Evolutionary conservation across 1,140 invertebrate genomes (phyloP), one percentile per base, ranked within the genome.

Genomic region (Babylonia areolata): DNA sequence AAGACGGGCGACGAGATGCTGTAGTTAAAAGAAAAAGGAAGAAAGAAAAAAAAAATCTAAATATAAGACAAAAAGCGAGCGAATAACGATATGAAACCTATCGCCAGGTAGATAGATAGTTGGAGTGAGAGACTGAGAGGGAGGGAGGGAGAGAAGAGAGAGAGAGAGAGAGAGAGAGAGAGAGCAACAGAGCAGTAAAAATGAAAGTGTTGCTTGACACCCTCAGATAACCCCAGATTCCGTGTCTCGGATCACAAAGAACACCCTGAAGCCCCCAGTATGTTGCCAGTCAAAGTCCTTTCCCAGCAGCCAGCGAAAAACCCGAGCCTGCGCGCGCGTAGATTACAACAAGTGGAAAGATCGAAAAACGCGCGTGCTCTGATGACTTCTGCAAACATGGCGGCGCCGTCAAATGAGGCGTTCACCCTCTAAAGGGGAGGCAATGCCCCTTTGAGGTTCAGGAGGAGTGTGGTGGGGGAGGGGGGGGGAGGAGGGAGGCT

Each of bases 261-360:
- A 64, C 17, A 64, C 17, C 58, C 58, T 6, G 5, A 23, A 23
- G 23, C 5, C 12, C 58, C 28, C 12, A 0, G 5, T 64, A 23
- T 1, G 58, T 64, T 64, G 28, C 58, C 46, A n/a, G n/a, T n/a
- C n/a, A 23, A 2, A 5, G 58, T 23, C 28, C 58, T 64, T 64
- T 51, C n/a, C n/a, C 2, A 69, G n/a, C 15, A 69, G 15, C 23
- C 15, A 69, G 28, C 17, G 20, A 35, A 35, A 33, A 73, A n/a
- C 3, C 2, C 71, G 33, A 35, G n/a, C 71, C 31, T 35, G 6
- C 71, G 31, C 9, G 23, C 31, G 71, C 6, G 6, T 37, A 35
- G 71, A 73, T 73, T 73, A n/a, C n/a, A n/a, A 73, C 31, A 73
- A 73, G 71, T 73, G 71, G 71, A n/a, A 73, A 35, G 33, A 33